phyloP scores from a whole-genome alignment of 2,888 invertebrate genomes.

The Drosophila dives region DNA sequence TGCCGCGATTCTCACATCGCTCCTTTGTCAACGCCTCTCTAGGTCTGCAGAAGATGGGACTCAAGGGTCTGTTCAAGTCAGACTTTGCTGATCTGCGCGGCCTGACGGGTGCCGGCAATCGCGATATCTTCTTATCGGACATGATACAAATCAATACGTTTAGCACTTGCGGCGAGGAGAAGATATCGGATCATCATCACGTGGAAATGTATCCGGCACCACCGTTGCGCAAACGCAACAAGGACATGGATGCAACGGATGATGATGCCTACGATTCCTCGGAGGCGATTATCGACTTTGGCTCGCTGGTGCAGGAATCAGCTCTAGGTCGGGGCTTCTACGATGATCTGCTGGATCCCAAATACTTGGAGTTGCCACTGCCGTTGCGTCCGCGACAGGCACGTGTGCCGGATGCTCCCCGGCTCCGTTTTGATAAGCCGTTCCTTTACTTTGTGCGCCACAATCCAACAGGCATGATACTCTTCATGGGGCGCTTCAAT shows the following conservation, averaged over 20 bases:
- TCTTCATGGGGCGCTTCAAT: conserved; percentile 95
- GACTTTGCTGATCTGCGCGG: conserved; percentile 93
- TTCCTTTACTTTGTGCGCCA: conserved; percentile 95
- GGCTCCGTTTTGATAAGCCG: conserved; percentile 93
- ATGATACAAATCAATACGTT: conserved; percentile 94
- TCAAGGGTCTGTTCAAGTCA: conserved; percentile 91
- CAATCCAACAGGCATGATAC: conserved; percentile 95
- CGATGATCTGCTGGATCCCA: conserved; percentile 87
- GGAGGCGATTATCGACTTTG: conserved; percentile 81
- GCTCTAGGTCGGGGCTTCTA: conserved; percentile 88
- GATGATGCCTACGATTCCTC: conserved; percentile 78
- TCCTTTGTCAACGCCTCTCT: conserved; percentile 93
- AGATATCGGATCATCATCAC: conserved; percentile 90
- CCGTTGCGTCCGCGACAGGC: conserved; percentile 90
- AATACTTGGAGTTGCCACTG: conserved; percentile 87
- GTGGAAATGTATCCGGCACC: conserved; percentile 92
- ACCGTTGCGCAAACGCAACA: conserved; percentile 86
- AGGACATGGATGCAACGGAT: conserved; percentile 80
- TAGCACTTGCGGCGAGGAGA: conserved; percentile 91
- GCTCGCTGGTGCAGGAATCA: conserved; percentile 86
- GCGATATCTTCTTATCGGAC: conserved; percentile 93
- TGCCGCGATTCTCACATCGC: conserved; percentile 93
- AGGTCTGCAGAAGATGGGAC: conserved; percentile 92
- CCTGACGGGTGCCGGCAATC: conserved; percentile 90
- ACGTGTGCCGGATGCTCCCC: conserved; percentile 89